Evolutionary conservation across 2,888 invertebrate species (phyloP), one percentile per base, ranked within the genome.

Genomic region (Epiblema foenella): DNA sequence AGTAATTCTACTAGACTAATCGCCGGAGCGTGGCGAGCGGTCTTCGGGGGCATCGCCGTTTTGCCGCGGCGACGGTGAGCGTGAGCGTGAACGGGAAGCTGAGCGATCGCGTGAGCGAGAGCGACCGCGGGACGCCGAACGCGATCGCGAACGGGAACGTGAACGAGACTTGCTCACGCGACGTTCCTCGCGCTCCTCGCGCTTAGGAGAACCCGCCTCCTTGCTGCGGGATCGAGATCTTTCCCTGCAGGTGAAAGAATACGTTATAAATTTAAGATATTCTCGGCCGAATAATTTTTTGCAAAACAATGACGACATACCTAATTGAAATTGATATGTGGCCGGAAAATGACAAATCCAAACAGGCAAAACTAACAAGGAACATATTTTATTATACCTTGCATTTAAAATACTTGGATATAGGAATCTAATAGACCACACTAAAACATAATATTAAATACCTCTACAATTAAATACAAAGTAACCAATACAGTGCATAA

Each of bases 161-260:
- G 92, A 91, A 0, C 86, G 86, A 1, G 93, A 92, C 81, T 92
- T 92, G 84, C 79, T 88, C 33, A 81, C 84, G 69, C 88, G 89
- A 57, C 89, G 89, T 70, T 87, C 88, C 71, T 90, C 64, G 39
- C 64, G 64, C 52, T 64, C 92, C 7, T 89, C 91, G 52, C 89
- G 90, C 76, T 91, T 91, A 18, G 91, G 90, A 1, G 92, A 90
- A 10, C 52, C 64, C 18, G 81, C 86, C 73, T 94, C 95, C 86
- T 96, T 96, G 85, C 96, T 96, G 78, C 93, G 94, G 42, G 96
- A 96, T 60, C 95, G 95, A 69, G 96, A 96, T 39, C 95, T 94
- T 81, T 95, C 95, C 88, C 96, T 96, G 85, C 72, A 66, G 68
- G 78, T 78, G 68, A 72, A 66, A 76, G 66, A 75, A 75, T 69